Percentiles rank a stretch among this genome's conserved stretches.
Conservation (phyloP, 2,888 invertebrate species). For the Erebia epiphron region DNA sequence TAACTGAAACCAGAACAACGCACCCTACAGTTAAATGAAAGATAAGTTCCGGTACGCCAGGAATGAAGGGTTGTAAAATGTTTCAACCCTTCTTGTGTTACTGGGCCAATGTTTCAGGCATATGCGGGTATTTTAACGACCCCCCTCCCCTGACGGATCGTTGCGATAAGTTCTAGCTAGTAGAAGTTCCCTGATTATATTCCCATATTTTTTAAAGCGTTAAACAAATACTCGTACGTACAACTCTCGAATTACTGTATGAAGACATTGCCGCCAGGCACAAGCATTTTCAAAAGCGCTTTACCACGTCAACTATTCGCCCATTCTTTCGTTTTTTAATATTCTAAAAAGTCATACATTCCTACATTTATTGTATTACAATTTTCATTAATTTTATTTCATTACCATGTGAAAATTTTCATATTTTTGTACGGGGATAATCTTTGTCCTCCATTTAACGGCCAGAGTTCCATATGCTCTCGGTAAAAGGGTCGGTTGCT, state of each 20-base stretch:
- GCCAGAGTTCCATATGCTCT: constrained; percentile 72
- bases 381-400: neutral
- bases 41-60: neutral
- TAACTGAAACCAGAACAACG: neutral
- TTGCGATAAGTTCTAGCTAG: neutral
- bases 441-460: constrained; percentile 70
- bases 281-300: neutral
- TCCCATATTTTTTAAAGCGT: neutral
- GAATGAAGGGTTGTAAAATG: constrained; percentile 9
- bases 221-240: neutral
- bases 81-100: constrained; percentile 8
- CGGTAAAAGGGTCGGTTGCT: constrained; percentile 71
- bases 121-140: constrained; percentile 4
- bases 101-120: constrained; percentile 3
- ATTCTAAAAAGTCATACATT: too few species aligned
- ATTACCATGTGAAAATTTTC: constrained; percentile 18
- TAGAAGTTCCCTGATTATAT: neutral
- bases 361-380: neutral
- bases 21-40: constrained; percentile 9
- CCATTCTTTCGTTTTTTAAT: too few species aligned
- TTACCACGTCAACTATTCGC: too few species aligned
- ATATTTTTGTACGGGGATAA: constrained; percentile 62
- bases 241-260: too few species aligned
- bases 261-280: neutral
- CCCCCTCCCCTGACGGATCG: neutral